phyloP scores from a whole-genome alignment of 2,888 invertebrate genomes.

The Pelosia muscerda region DNA sequence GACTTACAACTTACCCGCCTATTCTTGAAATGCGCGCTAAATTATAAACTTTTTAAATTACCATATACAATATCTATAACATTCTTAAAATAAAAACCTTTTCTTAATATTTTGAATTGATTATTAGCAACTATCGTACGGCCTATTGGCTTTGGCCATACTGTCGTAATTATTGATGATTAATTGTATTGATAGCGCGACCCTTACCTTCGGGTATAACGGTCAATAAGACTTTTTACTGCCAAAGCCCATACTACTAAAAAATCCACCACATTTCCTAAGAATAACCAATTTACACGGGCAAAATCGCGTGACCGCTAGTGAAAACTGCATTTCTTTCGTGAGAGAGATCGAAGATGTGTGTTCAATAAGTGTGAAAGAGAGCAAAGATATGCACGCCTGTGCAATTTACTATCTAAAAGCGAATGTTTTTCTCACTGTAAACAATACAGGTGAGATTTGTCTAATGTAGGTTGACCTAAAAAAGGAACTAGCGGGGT shows the following conservation, averaged over 20 bases:
- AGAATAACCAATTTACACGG: conserved; percentile 51
- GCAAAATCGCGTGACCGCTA: conserved; percentile 63
- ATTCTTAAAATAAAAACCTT: background rate
- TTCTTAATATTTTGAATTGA: background rate
- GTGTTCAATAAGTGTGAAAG: conserved; percentile 32
- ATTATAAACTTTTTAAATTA: background rate
- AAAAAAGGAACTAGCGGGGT: conserved; percentile 28
- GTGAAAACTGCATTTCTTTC: conserved; percentile 73
- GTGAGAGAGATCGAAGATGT: conserved; percentile 49
- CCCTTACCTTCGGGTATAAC: conserved; percentile 24
- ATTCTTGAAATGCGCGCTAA: background rate
- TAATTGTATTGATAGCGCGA: background rate
- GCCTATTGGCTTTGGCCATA: background rate
- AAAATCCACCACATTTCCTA: conserved; percentile 46
- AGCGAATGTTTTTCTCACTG: conserved; percentile 58
- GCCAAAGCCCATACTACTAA: conserved; percentile 25
- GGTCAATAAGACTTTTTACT: conserved; percentile 37
- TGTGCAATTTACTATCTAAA: conserved; percentile 54
- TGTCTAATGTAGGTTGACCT: conserved; percentile 43
- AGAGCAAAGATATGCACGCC: conserved; percentile 48
- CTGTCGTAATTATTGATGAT: background rate
- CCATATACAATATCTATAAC: no score
- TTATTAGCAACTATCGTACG: background rate
- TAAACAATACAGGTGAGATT: conserved; percentile 47
- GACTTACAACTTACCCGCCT: no score